These are phyloP conservation scores for Malurus splendens DNA, from an alignment of 2,797 vertebrate genomes.

Conservation along the genomic window DNA sequence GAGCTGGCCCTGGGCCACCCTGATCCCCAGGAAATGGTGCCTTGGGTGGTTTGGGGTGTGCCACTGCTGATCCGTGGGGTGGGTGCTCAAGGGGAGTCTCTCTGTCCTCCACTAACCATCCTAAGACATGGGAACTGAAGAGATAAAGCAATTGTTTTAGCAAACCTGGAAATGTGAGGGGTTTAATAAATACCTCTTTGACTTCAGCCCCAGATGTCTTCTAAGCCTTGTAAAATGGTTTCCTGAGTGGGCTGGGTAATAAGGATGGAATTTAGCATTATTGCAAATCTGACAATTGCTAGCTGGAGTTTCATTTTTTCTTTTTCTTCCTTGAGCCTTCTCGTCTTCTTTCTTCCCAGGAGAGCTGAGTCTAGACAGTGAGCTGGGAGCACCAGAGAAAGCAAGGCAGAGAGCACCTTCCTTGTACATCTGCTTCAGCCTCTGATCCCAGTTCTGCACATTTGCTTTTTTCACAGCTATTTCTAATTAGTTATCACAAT, in stretches of 20 bases:
- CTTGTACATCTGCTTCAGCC: not conserved
- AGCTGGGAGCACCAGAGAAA: not conserved
- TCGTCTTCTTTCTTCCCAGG: not conserved
- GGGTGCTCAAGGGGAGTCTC: not conserved
- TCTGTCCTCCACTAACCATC: not conserved
- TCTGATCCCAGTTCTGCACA: not conserved
- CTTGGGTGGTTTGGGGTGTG: not conserved
- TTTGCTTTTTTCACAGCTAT: not conserved
- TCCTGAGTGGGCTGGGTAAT: conserved; percentile 15
- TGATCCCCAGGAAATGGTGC: not conserved
- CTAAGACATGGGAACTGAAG: not conserved
- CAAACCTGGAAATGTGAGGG: conserved; percentile 23
- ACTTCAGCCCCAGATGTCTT: conserved; percentile 14
- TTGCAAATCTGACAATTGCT: conserved; percentile 24
- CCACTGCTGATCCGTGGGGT: not conserved
- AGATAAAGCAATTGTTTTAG: conserved; percentile 45
- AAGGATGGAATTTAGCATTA: conserved; percentile 29
- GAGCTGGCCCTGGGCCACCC: not conserved
- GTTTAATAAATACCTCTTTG: conserved; percentile 39
- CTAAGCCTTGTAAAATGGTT: conserved; percentile 42
- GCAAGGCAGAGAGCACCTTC: not conserved
- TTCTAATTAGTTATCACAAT: not conserved
- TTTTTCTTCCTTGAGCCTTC: not conserved
- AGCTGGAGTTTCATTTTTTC: not conserved
- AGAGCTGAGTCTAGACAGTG: conserved; percentile 12